Evolutionary conservation across 2,113 vertebrate genomes (phyloP).

Genomic region (Melanerpes aurifrons): DNA sequence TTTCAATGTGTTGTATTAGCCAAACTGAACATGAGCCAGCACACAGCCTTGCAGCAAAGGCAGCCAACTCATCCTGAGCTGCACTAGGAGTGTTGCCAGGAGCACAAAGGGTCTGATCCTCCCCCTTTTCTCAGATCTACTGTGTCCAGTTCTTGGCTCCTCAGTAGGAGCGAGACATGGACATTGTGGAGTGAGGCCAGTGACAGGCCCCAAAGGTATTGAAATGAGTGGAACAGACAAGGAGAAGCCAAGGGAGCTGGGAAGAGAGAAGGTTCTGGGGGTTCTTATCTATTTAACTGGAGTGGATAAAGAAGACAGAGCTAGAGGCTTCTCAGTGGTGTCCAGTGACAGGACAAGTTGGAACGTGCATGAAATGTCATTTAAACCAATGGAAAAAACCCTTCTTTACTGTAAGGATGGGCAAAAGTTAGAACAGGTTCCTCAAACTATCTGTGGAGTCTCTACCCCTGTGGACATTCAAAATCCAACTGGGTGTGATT

Average conservation of each 20-base stretch:
- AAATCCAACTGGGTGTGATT: not conserved
- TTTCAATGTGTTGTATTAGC: not conserved
- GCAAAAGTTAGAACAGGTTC: not conserved
- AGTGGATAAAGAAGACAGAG: not conserved
- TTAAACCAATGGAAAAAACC: not conserved
- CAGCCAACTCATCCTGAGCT: not conserved
- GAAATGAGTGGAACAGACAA: not conserved
- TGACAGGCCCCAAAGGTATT: not conserved
- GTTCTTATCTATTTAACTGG: not conserved
- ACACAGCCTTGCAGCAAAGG: not conserved
- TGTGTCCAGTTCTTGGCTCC: not conserved
- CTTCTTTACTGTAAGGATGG: not conserved
- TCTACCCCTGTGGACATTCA: not conserved
- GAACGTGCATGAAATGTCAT: not conserved
- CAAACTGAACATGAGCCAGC: not conserved
- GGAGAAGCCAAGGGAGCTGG: not conserved
- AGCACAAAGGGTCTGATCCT: not conserved
- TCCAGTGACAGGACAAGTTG: not conserved
- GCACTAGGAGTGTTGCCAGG: not conserved
- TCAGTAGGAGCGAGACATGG: not conserved
- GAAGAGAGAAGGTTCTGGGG: not conserved
- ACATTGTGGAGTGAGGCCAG: not conserved
- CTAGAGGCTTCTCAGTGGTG: not conserved
- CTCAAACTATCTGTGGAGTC: not conserved
- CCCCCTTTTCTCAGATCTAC: not conserved